phyloP scores from a whole-genome alignment of 1,140 invertebrate genomes.

The Brachionus calyciflorus region DNA sequence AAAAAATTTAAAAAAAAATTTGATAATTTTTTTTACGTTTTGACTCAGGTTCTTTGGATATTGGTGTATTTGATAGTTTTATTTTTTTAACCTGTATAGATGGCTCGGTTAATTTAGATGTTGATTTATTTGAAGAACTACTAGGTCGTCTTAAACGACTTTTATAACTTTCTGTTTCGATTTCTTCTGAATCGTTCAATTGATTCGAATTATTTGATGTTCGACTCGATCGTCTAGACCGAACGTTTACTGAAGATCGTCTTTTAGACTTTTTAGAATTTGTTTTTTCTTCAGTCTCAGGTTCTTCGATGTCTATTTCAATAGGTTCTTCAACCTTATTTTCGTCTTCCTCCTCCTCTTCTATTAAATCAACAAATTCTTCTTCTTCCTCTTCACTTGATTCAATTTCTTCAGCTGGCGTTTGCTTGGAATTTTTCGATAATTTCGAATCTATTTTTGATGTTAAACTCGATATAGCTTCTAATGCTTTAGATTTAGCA shows the following conservation, averaged over 20 bases:
- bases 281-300: slow-evolving; percentile 1
- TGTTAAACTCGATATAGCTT: slow-evolving; percentile 18
- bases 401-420: not conserved
- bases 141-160: slow-evolving; percentile 25
- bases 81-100: slow-evolving; percentile 6
- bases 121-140: slow-evolving; percentile 13
- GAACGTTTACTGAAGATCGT: slow-evolving; percentile 9
- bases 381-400: not conserved
- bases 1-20: not conserved
- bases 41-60: not conserved
- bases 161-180: slow-evolving; percentile 14
- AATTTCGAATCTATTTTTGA: slow-evolving; percentile 17
- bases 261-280: slow-evolving; percentile 30
- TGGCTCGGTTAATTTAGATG: not conserved
- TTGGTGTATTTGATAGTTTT: slow-evolving; percentile 10
- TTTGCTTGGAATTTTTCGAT: not conserved
- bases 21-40: not conserved
- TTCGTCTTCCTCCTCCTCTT: not conserved
- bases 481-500: slow-evolving; percentile 20
- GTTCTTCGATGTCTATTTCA: slow-evolving; percentile 1
- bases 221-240: slow-evolving; percentile 16
- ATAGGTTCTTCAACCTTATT: not conserved
- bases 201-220: slow-evolving; percentile 30
- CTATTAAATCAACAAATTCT: slow-evolving; percentile 17
- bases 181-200: slow-evolving; percentile 7